phyloP scores from a whole-genome alignment of 2,113 vertebrate genomes.

The Sceloporus undulatus region DNA sequence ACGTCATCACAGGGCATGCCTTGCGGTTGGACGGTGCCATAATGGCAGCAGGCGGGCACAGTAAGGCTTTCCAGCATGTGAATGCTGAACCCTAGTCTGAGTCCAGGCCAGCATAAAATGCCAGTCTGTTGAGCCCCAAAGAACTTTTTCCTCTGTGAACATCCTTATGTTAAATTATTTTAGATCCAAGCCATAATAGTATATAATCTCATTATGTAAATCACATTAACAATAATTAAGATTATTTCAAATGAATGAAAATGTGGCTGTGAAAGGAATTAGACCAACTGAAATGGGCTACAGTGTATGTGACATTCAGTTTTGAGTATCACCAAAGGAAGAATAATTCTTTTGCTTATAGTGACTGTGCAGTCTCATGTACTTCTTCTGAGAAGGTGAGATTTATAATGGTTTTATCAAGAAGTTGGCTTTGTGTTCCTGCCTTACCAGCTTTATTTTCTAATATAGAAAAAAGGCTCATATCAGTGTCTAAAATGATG shows the following conservation, averaged over 20 bases:
- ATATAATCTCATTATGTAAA: not conserved
- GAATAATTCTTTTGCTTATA: slow-evolving; percentile 10
- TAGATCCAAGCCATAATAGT: slow-evolving; percentile 26
- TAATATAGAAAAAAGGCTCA: slow-evolving; percentile 46
- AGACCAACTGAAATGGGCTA: not conserved
- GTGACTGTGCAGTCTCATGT: not conserved
- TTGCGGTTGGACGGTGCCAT: too few species aligned
- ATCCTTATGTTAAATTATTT: not conserved
- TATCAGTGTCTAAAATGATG: slow-evolving; percentile 33
- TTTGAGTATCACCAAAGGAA: slow-evolving; percentile 15
- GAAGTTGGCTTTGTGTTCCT: slow-evolving; percentile 35
- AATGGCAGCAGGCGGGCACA: too few species aligned
- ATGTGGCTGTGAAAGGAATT: not conserved
- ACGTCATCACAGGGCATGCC: too few species aligned
- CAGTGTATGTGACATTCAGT: slow-evolving; percentile 11
- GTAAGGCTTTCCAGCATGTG: too few species aligned
- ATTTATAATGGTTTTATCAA: slow-evolving; percentile 5
- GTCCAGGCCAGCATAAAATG: too few species aligned
- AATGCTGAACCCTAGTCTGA: too few species aligned
- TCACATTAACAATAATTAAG: not conserved
- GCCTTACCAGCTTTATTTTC: slow-evolving; percentile 43
- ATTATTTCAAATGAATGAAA: not conserved
- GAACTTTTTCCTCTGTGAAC: not conserved
- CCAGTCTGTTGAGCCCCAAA: too few species aligned
- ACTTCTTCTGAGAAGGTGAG: slow-evolving; percentile 26